Percentiles rank a stretch among this genome's conserved stretches.
Conservation (phyloP, 2,888 invertebrate genomes). For the Hipparchia semele region DNA sequence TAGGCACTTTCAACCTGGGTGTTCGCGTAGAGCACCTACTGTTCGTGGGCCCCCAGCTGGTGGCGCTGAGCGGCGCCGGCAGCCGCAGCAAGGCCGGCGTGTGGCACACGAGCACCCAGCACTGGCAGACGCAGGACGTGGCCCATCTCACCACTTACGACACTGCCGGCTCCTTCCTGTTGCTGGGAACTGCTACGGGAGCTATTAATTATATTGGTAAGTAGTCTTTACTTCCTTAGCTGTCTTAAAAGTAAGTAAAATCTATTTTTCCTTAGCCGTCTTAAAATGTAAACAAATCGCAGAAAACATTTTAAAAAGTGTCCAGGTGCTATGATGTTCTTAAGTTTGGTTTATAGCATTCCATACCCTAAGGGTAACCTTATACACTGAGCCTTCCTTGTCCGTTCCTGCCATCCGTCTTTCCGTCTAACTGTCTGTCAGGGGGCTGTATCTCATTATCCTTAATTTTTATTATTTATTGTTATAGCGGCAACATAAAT, state of each 20-base stretch:
- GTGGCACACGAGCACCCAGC: conserved; percentile 99
- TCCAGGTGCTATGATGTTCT: too few species aligned
- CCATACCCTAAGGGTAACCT: too few species aligned
- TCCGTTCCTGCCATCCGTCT: too few species aligned
- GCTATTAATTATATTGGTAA: conserved; percentile 98
- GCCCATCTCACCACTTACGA: conserved; percentile 98
- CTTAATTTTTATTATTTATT: too few species aligned
- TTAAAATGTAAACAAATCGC: conserved; percentile 86
- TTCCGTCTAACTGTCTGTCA: too few species aligned
- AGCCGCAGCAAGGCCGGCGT: conserved; percentile 93
- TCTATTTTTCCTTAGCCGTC: conserved; percentile 82
- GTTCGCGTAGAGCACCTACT: conserved; percentile 97
- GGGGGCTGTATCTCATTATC: too few species aligned
- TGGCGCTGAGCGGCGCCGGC: conserved; percentile 91
- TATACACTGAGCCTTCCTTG: too few species aligned
- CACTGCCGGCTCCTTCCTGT: conserved; percentile 97
- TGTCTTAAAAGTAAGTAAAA: conserved; percentile 84
- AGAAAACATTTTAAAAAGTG: too few species aligned
- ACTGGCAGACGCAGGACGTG: conserved; percentile 98
- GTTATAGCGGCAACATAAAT: too few species aligned
- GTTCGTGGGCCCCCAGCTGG: conserved; percentile 98
- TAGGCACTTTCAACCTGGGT: conserved; percentile 94
- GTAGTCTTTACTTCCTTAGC: conserved; percentile 20
- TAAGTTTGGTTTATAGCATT: too few species aligned
- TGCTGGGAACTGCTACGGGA: conserved; percentile 98